These are phyloP conservation scores for Odocoileus virginianus DNA, from an alignment of 2,113 vertebrate species.

Conservation along the genomic window DNA sequence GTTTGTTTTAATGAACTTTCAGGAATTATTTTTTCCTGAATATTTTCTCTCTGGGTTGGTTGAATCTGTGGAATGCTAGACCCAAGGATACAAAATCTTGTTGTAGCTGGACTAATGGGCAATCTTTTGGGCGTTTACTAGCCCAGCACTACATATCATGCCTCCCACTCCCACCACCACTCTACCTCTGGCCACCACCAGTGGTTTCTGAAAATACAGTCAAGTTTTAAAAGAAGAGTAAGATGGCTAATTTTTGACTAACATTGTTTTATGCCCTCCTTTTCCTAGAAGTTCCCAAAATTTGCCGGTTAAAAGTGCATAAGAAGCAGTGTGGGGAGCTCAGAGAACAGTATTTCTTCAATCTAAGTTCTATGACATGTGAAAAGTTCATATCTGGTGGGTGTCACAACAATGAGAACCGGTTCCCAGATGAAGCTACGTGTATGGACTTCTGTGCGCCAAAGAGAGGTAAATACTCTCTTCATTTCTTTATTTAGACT, in stretches of 20 bases:
- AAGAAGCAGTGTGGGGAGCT: conserved; percentile 80
- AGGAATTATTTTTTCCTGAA: background rate
- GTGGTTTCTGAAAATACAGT: background rate
- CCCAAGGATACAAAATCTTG: background rate
- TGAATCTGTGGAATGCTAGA: background rate
- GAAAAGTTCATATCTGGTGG: conserved; percentile 85
- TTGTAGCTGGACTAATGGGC: background rate
- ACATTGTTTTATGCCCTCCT: background rate
- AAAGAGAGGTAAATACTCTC: conserved; percentile 80
- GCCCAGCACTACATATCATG: background rate
- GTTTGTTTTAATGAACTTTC: background rate
- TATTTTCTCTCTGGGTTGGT: background rate
- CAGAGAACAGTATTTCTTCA: conserved; percentile 86
- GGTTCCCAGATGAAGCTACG: conserved; percentile 80
- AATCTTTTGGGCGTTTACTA: background rate
- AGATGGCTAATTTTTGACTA: background rate
- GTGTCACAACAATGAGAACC: conserved; percentile 85
- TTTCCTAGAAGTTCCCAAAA: conserved; percentile 86
- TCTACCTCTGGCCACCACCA: background rate
- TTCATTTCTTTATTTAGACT: background rate
- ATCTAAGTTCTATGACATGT: conserved; percentile 90
- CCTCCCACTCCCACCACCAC: fast-evolving
- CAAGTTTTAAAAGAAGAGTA: background rate
- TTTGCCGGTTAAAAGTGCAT: conserved; percentile 85
- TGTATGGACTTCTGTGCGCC: conserved; percentile 88